These are phyloP conservation scores for Parasteatoda lunata DNA, from an alignment of 2,888 invertebrate genomes.

Conservation along the genomic window DNA sequence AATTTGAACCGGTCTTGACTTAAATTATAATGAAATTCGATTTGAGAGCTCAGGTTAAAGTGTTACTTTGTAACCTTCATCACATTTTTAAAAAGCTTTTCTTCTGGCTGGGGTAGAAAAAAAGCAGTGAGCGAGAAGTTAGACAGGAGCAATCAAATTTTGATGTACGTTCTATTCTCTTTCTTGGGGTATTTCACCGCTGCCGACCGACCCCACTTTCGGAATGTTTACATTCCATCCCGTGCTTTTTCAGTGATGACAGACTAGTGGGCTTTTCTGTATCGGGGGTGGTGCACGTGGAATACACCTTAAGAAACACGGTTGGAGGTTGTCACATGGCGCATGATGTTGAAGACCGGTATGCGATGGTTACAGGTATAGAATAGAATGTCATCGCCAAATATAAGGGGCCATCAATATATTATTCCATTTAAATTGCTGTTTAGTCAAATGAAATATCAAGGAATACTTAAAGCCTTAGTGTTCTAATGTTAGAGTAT, in stretches of 20 bases:
- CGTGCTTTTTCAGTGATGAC: conserved; percentile 49
- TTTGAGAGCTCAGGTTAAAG: neutral
- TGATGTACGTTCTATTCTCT: conserved; percentile 28
- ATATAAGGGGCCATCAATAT: neutral
- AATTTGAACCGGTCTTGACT: too few species aligned
- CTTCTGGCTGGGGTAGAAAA: neutral
- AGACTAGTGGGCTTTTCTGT: conserved; percentile 56
- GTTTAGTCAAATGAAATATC: too few species aligned
- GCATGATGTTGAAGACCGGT: conserved; percentile 38
- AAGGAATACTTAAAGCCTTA: too few species aligned
- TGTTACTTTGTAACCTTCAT: conserved; percentile 28
- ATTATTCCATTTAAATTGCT: too few species aligned
- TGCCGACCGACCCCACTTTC: neutral
- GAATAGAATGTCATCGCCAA: conserved; percentile 19
- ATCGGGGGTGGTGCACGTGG: conserved; percentile 19
- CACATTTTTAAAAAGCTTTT: conserved; percentile 41
- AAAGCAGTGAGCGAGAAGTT: neutral
- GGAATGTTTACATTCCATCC: conserved; percentile 61
- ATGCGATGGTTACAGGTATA: conserved; percentile 27
- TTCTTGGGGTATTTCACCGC: neutral
- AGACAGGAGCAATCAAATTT: conserved; percentile 41
- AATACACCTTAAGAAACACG: conserved; percentile 53
- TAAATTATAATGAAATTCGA: too few species aligned
- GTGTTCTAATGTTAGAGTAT: too few species aligned
- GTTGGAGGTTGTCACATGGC: conserved; percentile 60